Percentiles rank a stretch among this genome's conserved stretches.
These are phyloP conservation scores for Caerostris darwini DNA, from an alignment of 1,140 invertebrate species.

Conservation along the genomic window DNA sequence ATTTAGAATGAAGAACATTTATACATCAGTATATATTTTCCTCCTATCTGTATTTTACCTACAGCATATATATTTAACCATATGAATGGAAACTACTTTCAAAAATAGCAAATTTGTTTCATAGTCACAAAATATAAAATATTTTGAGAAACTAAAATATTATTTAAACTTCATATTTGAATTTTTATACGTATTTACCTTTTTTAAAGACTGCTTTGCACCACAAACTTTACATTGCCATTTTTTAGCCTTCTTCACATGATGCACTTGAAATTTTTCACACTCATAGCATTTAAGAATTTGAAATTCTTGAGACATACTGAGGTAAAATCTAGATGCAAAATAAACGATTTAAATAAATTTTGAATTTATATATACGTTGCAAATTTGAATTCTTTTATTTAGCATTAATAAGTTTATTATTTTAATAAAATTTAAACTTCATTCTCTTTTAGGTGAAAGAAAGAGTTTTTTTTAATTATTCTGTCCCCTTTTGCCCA, in stretches of 20 bases:
- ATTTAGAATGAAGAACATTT: too few relatives aligned
- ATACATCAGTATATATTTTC: too few relatives aligned
- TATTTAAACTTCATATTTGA: background rate
- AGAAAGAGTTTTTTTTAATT: too few relatives aligned
- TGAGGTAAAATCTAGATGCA: background rate
- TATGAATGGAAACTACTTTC: too few relatives aligned
- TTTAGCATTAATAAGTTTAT: background rate
- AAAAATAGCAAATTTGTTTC: too few relatives aligned
- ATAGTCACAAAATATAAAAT: too few relatives aligned
- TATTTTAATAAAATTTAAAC: background rate
- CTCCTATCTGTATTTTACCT: too few relatives aligned
- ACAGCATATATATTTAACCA: too few relatives aligned
- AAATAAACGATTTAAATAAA: background rate
- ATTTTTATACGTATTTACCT: background rate
- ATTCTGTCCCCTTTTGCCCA: too few relatives aligned
- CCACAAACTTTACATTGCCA: constrained; percentile 63
- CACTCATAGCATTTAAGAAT: constrained; percentile 52
- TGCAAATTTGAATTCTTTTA: background rate
- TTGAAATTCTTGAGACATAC: constrained; percentile 69
- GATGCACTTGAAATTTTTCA: constrained; percentile 71
- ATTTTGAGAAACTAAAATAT: too few relatives aligned
- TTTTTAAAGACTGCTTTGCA: constrained; percentile 56
- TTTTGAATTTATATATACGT: background rate
- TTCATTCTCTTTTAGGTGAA: too few relatives aligned
- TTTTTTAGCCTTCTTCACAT: constrained; percentile 50